These are phyloP conservation scores for Pseudomyrmex dendroicus DNA, from an alignment of 1,140 invertebrate species.

Conservation along the genomic window DNA sequence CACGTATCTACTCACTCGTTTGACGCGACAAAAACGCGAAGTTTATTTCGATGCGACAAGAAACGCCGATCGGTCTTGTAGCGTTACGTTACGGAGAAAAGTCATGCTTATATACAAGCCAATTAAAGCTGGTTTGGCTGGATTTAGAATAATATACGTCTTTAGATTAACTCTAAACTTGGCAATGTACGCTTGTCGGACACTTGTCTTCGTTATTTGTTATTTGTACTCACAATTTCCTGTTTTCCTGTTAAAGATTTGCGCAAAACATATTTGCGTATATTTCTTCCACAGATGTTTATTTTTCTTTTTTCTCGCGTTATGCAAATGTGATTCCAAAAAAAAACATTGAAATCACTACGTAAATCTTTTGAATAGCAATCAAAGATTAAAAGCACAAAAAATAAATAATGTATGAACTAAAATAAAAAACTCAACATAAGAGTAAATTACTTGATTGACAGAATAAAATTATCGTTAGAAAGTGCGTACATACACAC, in stretches of 20 bases:
- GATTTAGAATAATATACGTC: neutral
- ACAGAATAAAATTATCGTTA: constrained; percentile 7
- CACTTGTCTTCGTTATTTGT: constrained; percentile 9
- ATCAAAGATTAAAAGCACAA: neutral
- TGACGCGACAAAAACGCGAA: constrained; percentile 3
- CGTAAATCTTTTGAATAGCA: neutral
- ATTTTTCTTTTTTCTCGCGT: neutral
- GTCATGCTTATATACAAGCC: neutral
- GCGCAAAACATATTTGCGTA: constrained; percentile 17
- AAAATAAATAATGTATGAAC: neutral
- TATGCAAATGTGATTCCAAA: neutral
- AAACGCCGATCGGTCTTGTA: neutral
- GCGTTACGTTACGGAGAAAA: neutral
- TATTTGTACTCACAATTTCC: neutral
- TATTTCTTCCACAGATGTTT: neutral
- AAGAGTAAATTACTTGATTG: neutral
- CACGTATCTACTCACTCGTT: constrained; percentile 21
- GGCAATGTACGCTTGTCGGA: neutral
- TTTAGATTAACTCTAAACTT: constrained; percentile 35
- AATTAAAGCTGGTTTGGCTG: constrained; percentile 27
- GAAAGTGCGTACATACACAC: neutral
- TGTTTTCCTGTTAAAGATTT: neutral
- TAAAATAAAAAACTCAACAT: constrained; percentile 12
- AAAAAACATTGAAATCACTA: neutral
- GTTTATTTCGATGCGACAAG: constrained; percentile 13